Base-by-base conservation (phyloP, 2,888 invertebrate genomes). In the Myopa testacea region DNA sequence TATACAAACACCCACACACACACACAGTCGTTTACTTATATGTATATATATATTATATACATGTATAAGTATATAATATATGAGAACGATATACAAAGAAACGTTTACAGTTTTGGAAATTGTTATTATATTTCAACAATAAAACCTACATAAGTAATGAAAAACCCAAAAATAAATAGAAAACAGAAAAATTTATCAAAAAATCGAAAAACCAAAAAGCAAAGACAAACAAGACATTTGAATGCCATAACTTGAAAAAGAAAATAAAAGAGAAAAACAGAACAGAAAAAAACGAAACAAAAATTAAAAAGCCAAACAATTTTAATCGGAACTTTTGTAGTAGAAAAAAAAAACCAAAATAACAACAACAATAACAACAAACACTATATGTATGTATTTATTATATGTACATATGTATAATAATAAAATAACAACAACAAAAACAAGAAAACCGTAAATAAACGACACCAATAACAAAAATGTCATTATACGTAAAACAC, bases 21-120 rank as follows among this genome's bases (percentile, higher is more conserved):
- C 26, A 69, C n/a, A 69, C 40, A 69, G 19, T 37, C 40, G 37
- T 40, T 14, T 69, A 69, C 40, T 40, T 52, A 50, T 37, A 52
- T n/a, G 55, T 74, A 63, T 74, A 63, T 74, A 45, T 74, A 50
- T 74, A 63, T 37, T 74, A 50, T 52, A 40, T 45, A 74, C 62
- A 63, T 52, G 62, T 37, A 72, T 72, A 68, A 12, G 34, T 60
- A 72, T 19, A 74, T 63, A 62, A 52, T 6, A 50, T n/a, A 69
- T 34, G 40, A 69, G 52, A 69, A 70, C 70, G 52, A 67, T 40
- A 67, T 40, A 60, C 26, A 71, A 16, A 37, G 10, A 16, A 70
- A 60, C 38, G 10, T 71, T 70, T 70, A 70, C 70, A 70, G 52
- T 70, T 70, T 70, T 70, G 5, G 37, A 70, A 70, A 70, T 70